Base-by-base conservation (phyloP, 2,113 vertebrate species). In the Oxygymnocypris stewartii region DNA sequence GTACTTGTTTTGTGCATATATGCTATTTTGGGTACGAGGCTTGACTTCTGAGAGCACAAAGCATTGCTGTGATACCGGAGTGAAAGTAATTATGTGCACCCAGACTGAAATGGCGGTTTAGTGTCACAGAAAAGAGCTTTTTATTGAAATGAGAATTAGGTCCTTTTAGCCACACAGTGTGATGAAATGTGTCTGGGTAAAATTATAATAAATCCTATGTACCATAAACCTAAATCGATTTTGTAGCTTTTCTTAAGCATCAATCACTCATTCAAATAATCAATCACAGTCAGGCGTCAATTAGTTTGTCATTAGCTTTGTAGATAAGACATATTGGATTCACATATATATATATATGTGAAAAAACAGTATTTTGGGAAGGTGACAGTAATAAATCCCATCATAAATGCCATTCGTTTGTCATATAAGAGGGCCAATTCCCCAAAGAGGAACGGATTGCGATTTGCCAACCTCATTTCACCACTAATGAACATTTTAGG, bases 351-450 rank as follows among this genome's bases (percentile, higher is more conserved):
- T 31, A 31, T 31, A 31, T 31, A 2, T 31, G 28, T 31, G 28
- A 31, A 31, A 31, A 31, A 31, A 31, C 28, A 31, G 9, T 82
- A 83, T 54, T 83, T 73, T 35, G 44, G 67, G 81, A 71, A 69
- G 65, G 65, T 83, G 28, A 71, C 81, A 78, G 65, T 82, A 86
- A 86, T 77, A 87, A 89, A 80, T 81, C 51, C 42, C 47, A 74
- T 69, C 73, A 85, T 88, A 79, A 90, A 76, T 80, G 54, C 49
- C 57, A 84, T 82, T 89, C 83, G 57, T 87, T 85, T 88, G 79
- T 73, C 86, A 61, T 82, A 86, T 61, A 82, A 65, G 73, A 87
- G 67, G 59, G 49, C 79, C 82, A 81, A 78, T 82, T 61, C 86
- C 73, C 57, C 42, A 65, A 44, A 84, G 80, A 84, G 71, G 69